A percentile compares a stretch with the other conserved stretches of the same genome.
Evolutionary conservation across 2,113 vertebrate genomes (phyloP).

Genomic region (Tachycineta bicolor): DNA sequence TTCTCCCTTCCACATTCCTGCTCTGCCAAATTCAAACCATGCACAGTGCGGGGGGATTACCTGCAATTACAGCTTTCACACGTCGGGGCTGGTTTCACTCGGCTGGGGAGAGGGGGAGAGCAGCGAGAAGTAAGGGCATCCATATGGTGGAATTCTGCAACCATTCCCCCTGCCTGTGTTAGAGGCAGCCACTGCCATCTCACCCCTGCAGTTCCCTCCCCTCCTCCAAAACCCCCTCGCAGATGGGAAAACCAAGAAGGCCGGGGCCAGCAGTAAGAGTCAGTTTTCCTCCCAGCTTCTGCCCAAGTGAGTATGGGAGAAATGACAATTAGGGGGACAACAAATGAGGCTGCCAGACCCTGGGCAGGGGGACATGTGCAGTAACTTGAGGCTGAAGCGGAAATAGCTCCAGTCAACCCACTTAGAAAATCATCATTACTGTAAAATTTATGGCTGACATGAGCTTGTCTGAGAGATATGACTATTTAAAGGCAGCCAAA

Average conservation of each 20-base stretch:
- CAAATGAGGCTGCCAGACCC: conserved; percentile 29
- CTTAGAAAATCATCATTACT: conserved; percentile 78
- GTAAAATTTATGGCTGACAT: conserved; percentile 75
- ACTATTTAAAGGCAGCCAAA: conserved; percentile 75
- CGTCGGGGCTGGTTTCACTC: accelerated
- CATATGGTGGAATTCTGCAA: conserved; percentile 7
- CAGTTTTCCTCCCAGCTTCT: background rate
- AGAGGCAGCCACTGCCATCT: background rate
- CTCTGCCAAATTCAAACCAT: conserved; percentile 79
- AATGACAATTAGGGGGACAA: conserved; percentile 56
- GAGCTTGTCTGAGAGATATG: conserved; percentile 77
- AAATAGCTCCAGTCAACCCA: conserved; percentile 78
- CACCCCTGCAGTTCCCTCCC: background rate
- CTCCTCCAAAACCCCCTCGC: background rate
- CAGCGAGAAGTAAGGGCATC: background rate
- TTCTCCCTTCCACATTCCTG: conserved; percentile 70
- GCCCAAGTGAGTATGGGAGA: background rate
- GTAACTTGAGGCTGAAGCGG: conserved; percentile 79
- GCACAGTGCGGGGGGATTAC: conserved; percentile 45
- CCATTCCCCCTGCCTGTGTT: background rate
- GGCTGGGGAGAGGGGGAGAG: background rate
- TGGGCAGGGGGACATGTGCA: background rate
- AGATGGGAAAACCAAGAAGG: background rate
- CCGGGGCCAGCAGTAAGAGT: background rate
- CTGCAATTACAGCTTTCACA: conserved; percentile 61